A percentile compares a stretch with the other conserved stretches of the same genome.
Conservation (phyloP, 2,888 invertebrate genomes). For the Xanthia togata region DNA sequence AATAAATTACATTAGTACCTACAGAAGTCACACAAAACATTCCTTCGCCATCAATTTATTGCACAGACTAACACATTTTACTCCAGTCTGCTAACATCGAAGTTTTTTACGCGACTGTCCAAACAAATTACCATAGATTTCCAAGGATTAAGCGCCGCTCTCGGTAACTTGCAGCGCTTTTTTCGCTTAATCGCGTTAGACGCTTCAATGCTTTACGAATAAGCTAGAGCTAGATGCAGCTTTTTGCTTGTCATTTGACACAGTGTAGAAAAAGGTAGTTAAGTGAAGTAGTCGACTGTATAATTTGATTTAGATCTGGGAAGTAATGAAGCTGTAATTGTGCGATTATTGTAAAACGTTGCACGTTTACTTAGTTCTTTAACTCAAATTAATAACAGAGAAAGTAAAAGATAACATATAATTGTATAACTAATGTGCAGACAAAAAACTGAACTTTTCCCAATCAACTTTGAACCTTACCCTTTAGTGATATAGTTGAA, state of each 20-base stretch:
- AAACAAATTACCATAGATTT: conserved; percentile 58
- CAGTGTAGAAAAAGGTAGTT: not conserved
- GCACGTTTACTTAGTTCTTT: not conserved
- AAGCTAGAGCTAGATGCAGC: conserved; percentile 35
- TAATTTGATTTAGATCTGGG: conserved; percentile 5
- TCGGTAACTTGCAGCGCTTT: conserved; percentile 32
- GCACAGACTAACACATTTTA: conserved; percentile 25
- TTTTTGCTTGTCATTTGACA: conserved; percentile 23
- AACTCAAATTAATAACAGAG: not conserved
- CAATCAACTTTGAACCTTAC: too few relatives aligned
- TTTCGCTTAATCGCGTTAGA: conserved; percentile 37
- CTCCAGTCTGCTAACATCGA: conserved; percentile 8
- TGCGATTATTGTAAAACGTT: not conserved
- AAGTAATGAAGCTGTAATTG: not conserved
- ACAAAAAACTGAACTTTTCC: too few relatives aligned
- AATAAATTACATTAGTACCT: conserved; percentile 7
- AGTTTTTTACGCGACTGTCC: conserved; percentile 35
- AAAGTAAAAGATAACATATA: too few relatives aligned
- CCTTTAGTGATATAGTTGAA: too few relatives aligned
- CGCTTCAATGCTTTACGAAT: conserved; percentile 21
- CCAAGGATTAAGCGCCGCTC: conserved; percentile 36
- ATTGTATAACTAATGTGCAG: too few relatives aligned
- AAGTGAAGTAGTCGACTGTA: not conserved
- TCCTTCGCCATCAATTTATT: not conserved
- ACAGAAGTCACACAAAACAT: conserved; percentile 4